Conservation (phyloP, 2,797 vertebrate species). For the Mormyrus hasselquistii region DNA sequence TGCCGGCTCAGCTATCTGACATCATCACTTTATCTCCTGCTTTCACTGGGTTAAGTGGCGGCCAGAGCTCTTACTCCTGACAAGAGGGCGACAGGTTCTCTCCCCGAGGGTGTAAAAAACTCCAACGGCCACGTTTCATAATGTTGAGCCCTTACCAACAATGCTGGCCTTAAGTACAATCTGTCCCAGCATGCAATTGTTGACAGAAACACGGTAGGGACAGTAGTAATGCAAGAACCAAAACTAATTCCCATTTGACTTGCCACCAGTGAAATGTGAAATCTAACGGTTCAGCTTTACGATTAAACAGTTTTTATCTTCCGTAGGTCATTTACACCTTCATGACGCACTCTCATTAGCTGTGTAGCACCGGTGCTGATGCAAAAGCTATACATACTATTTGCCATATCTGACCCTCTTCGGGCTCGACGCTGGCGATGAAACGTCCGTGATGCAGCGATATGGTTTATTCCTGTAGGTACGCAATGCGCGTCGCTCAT, state of each 20-base stretch:
- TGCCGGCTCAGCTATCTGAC: conserved; percentile 6
- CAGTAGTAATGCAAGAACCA: neutral
- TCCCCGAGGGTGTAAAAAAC: conserved; percentile 44
- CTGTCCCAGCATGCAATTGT: neutral
- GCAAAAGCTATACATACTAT: neutral
- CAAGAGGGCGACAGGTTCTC: conserved; percentile 30
- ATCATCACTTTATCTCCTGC: conserved; percentile 29
- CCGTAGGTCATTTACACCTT: neutral
- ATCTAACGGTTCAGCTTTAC: neutral
- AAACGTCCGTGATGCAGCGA: neutral
- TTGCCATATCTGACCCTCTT: neutral
- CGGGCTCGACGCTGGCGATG: neutral
- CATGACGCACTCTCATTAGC: neutral
- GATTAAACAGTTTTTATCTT: neutral
- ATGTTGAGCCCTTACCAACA: conserved; percentile 8
- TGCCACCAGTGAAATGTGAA: neutral
- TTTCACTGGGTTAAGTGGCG: conserved; percentile 21
- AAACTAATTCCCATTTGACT: neutral
- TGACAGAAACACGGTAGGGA: neutral
- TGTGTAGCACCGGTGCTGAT: neutral
- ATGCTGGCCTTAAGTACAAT: neutral
- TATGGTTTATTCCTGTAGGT: neutral
- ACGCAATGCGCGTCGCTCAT: neutral
- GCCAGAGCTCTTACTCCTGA: conserved; percentile 26
- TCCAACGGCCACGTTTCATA: conserved; percentile 33